phyloP scores from a whole-genome alignment of 1,140 invertebrate genomes.

The Octopus sinensis region DNA sequence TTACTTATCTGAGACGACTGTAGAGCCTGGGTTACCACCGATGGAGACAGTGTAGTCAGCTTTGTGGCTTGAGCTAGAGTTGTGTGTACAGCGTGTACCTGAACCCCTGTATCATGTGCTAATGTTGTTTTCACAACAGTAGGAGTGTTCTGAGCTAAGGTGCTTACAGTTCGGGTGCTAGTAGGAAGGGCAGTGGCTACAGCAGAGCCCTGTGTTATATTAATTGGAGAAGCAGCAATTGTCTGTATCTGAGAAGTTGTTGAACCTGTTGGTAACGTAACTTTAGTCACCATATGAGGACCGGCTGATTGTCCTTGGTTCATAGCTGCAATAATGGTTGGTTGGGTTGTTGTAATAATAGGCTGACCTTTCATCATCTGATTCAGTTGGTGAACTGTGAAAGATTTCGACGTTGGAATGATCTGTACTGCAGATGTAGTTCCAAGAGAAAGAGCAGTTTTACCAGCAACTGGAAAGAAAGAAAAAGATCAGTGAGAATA shows the following conservation, averaged over 20 bases:
- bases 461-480: slow-evolving; percentile 14
- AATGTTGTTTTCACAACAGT: slow-evolving; percentile 19
- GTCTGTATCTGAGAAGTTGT: slow-evolving; percentile 27
- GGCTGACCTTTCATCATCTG: slow-evolving; percentile 44
- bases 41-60: slow-evolving; percentile 20
- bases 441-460: slow-evolving; percentile 27
- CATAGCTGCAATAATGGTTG: slow-evolving; percentile 47
- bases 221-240: slow-evolving; percentile 19
- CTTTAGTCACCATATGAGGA: slow-evolving; percentile 41
- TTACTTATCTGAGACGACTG: slow-evolving; percentile 27
- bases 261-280: slow-evolving; percentile 29
- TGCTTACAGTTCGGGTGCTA: slow-evolving; percentile 26
- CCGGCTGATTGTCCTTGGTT: slow-evolving; percentile 38
- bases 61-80: slow-evolving; percentile 21
- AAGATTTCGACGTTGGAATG: slow-evolving; percentile 27
- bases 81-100: slow-evolving; percentile 33
- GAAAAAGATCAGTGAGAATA: no score
- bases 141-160: slow-evolving; percentile 16
- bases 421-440: slow-evolving; percentile 35
- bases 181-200: slow-evolving; percentile 11
- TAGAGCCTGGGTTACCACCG: slow-evolving; percentile 23
- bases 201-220: slow-evolving; percentile 16
- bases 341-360: slow-evolving; percentile 40
- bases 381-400: slow-evolving; percentile 42
- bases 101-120: slow-evolving; percentile 27